Conservation (phyloP, 2,797 vertebrate genomes). For the Tamandua tetradactyla region DNA sequence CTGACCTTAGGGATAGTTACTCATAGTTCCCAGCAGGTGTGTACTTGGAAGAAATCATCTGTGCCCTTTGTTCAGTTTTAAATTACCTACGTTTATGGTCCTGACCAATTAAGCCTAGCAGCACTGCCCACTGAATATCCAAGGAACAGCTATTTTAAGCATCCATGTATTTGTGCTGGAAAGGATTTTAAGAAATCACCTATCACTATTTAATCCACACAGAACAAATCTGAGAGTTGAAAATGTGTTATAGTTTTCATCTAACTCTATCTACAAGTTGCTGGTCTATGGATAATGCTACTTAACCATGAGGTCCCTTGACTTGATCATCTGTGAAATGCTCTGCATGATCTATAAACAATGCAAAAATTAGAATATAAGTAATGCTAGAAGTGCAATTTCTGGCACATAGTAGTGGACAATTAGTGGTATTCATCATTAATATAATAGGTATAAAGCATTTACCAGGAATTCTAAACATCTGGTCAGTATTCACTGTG, state of each 20-base stretch:
- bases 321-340: background rate
- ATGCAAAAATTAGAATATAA: background rate
- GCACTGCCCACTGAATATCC: background rate
- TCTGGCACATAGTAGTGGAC: background rate
- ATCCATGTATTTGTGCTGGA: background rate
- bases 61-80: constrained; percentile 59
- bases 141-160: background rate
- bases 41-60: constrained; percentile 60
- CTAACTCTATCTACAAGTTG: background rate
- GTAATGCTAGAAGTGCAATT: background rate
- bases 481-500: background rate
- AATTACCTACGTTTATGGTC: constrained; percentile 57
- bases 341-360: background rate
- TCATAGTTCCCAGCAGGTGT: constrained; percentile 58
- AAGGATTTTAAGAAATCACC: constrained; percentile 4
- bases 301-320: background rate
- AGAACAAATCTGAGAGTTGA: background rate
- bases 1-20: constrained; percentile 65
- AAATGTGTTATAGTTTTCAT: background rate
- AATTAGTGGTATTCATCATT: background rate
- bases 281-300: background rate
- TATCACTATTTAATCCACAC: background rate
- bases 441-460: background rate
- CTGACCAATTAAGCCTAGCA: constrained; percentile 7
- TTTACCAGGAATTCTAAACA: constrained; percentile 39